phyloP scores from a whole-genome alignment of 2,797 vertebrate genomes.

The Acanthurus lineatus region DNA sequence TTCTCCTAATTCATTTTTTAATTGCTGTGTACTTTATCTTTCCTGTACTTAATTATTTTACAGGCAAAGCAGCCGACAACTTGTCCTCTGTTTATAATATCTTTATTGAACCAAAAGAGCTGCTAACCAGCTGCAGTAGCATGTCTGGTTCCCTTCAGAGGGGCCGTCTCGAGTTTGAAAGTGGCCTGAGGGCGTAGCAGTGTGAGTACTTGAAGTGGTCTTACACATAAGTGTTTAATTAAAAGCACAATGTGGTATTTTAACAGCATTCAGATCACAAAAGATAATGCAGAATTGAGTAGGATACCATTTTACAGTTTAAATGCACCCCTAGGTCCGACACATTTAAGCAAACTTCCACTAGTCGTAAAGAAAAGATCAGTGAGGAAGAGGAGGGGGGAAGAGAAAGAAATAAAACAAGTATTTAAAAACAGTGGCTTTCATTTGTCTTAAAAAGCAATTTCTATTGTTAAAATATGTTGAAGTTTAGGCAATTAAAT shows the following conservation, averaged over 20 bases:
- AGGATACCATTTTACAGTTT: background rate
- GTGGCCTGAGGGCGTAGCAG: conserved; percentile 39
- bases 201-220: conserved; percentile 39
- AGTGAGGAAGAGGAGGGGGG: background rate
- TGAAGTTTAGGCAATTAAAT: background rate
- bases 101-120: conserved; percentile 13
- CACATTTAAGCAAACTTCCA: background rate
- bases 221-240: conserved; percentile 46
- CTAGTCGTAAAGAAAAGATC: background rate
- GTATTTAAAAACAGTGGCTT: background rate
- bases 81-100: background rate
- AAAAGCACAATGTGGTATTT: conserved; percentile 48
- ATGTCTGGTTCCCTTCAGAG: conserved; percentile 53
- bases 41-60: background rate
- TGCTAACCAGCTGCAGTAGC: conserved; percentile 51
- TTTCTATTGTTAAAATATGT: background rate
- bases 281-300: background rate
- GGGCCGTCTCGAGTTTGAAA: conserved; percentile 43
- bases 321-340: background rate
- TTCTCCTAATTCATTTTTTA: background rate
- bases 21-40: background rate
- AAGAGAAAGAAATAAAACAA: background rate
- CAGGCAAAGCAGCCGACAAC: conserved; percentile 2
- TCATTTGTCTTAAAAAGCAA: background rate
- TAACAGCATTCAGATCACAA: conserved; percentile 35